Conservation (phyloP, 2,797 vertebrate genomes). For the Helicolenus hilgendorfi region DNA sequence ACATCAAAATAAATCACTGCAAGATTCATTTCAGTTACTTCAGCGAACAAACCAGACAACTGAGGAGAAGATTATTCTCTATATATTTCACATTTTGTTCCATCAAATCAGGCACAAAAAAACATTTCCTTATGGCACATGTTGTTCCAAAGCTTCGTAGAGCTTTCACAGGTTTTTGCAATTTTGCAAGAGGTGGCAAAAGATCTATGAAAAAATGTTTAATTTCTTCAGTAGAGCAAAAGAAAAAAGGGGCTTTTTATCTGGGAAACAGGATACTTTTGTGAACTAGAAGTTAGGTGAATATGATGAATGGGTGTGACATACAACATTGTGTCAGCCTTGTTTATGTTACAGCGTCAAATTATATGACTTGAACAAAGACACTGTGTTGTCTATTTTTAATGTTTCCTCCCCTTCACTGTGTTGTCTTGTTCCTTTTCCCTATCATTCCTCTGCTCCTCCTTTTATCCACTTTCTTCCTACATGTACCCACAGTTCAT, state of each 20-base stretch:
- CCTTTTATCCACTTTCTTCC: slow-evolving; percentile 1
- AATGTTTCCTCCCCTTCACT: neutral
- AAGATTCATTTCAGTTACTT: neutral
- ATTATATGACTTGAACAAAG: neutral
- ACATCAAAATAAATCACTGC: neutral
- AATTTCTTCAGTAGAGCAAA: neutral
- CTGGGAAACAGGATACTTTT: neutral
- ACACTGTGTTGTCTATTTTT: neutral
- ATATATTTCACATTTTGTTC: neutral
- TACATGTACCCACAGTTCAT: neutral
- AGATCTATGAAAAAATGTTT: neutral
- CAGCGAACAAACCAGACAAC: neutral
- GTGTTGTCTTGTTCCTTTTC: neutral
- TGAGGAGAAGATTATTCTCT: neutral
- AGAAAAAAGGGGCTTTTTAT: neutral
- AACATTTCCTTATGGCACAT: neutral
- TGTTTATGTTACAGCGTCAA: neutral
- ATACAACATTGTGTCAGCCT: neutral
- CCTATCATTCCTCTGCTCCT: neutral
- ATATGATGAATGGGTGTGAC: neutral
- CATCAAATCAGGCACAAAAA: neutral
- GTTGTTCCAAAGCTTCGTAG: neutral
- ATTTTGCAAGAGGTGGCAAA: neutral
- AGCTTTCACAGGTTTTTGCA: neutral
- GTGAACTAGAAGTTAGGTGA: neutral